phyloP scores from a whole-genome alignment of 2,113 vertebrate genomes.

The Lutjanus erythropterus region DNA sequence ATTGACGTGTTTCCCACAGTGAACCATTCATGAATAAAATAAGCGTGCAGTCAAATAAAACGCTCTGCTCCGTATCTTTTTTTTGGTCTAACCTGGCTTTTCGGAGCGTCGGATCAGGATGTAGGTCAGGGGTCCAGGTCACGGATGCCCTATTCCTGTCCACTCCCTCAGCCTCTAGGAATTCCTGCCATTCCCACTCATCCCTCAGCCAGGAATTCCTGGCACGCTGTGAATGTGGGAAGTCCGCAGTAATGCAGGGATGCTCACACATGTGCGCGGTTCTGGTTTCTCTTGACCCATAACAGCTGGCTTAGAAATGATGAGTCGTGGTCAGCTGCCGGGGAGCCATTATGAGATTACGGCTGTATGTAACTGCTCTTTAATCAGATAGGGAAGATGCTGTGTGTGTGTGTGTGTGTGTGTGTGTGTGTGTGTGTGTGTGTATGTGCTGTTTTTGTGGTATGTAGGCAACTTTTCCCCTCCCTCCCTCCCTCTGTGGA shows the following conservation, averaged over 20 bases:
- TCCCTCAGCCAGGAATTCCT: constrained; percentile 68
- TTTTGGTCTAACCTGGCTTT: not conserved
- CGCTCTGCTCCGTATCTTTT: not conserved
- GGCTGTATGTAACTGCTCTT: constrained; percentile 41
- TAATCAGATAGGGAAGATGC: constrained; percentile 48
- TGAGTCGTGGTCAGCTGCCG: constrained; percentile 62
- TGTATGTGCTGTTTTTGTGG: constrained; percentile 28
- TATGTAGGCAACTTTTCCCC: constrained; percentile 47
- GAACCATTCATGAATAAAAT: not conserved
- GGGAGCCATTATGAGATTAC: constrained; percentile 60
- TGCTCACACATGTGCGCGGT: constrained; percentile 50
- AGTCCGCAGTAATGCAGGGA: constrained; percentile 55
- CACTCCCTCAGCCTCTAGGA: constrained; percentile 62
- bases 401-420: constrained; percentile 27
- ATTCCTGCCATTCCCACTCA: constrained; percentile 74
- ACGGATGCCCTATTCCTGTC: constrained; percentile 56
- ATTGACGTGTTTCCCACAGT: constrained; percentile 14
- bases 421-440: constrained; percentile 30
- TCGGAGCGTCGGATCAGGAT: constrained; percentile 23
- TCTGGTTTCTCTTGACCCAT: constrained; percentile 68
- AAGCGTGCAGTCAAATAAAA: constrained; percentile 1
- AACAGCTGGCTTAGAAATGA: constrained; percentile 69
- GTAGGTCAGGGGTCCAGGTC: constrained; percentile 52
- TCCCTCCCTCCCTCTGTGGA: constrained; percentile 44
- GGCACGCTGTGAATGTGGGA: constrained; percentile 72